Conservation (phyloP, 2,888 invertebrate species). For the Malthinus seriepunctatus region DNA sequence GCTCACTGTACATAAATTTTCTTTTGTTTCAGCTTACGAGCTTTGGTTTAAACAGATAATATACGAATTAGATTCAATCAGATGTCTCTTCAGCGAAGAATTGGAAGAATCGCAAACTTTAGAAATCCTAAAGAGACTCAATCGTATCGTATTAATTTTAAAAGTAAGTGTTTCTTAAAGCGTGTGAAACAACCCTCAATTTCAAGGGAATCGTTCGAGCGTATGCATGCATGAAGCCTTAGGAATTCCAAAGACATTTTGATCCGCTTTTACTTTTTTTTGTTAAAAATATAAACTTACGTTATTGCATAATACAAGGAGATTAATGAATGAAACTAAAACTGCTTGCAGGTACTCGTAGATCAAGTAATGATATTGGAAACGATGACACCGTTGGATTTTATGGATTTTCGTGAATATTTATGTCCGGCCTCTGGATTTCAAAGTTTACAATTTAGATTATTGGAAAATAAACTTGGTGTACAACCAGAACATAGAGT, state of each 20-base stretch:
- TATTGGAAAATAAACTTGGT: conserved; percentile 92
- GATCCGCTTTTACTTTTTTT: conserved; percentile 12
- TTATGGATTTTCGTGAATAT: conserved; percentile 95
- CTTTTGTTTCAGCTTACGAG: conserved; percentile 81
- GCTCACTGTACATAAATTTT: too few relatives aligned
- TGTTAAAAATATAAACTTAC: conserved; percentile 1
- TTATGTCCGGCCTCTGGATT: conserved; percentile 96
- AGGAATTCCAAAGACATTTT: conserved; percentile 15
- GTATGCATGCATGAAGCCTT: conserved; percentile 17
- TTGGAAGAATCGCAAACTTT: conserved; percentile 91
- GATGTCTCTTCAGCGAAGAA: conserved; percentile 74
- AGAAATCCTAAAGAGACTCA: conserved; percentile 88
- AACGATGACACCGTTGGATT: conserved; percentile 98
- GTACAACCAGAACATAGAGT: conserved; percentile 83
- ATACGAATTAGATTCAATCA: conserved; percentile 92
- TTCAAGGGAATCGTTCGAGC: conserved; percentile 14
- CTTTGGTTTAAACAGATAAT: conserved; percentile 99
- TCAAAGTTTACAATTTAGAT: conserved; percentile 94
- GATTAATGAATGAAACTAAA: not conserved
- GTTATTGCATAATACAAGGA: not conserved
- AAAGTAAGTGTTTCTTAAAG: conserved; percentile 65
- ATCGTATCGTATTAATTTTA: conserved; percentile 89
- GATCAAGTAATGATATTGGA: conserved; percentile 98
- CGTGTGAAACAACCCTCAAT: conserved; percentile 16
- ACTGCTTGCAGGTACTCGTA: conserved; percentile 74